Evolutionary conservation across 1,140 invertebrate species (phyloP).

Genomic region (Drosophila sucinea): DNA sequence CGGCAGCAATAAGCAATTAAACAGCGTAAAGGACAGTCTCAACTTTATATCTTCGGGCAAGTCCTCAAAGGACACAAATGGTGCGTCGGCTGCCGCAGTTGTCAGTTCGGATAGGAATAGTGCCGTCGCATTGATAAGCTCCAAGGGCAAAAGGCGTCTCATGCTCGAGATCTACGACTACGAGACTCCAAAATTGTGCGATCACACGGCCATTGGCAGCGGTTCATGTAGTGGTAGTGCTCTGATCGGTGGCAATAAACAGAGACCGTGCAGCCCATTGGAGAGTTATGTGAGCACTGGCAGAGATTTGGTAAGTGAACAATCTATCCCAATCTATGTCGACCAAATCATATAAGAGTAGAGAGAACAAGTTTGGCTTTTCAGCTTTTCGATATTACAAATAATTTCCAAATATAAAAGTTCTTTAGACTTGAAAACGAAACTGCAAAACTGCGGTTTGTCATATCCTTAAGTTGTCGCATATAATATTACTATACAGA

Average conservation of each 20-base stretch:
- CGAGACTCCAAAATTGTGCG: constrained; percentile 90
- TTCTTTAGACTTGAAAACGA: too few relatives aligned
- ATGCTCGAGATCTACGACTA: constrained; percentile 88
- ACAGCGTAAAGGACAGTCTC: constrained; percentile 72
- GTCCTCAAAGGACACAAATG: constrained; percentile 39
- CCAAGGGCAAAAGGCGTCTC: constrained; percentile 74
- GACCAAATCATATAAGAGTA: not conserved
- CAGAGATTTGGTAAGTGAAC: constrained; percentile 84
- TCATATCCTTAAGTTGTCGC: too few relatives aligned
- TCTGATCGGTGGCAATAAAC: constrained; percentile 82
- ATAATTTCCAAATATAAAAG: too few relatives aligned
- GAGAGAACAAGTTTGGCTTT: too few relatives aligned
- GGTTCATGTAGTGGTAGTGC: constrained; percentile 85
- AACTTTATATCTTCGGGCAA: constrained; percentile 71
- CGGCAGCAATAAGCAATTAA: constrained; percentile 44
- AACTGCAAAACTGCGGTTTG: too few relatives aligned
- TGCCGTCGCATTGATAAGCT: constrained; percentile 70
- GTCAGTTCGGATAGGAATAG: constrained; percentile 57
- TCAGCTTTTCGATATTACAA: too few relatives aligned
- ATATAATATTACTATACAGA: too few relatives aligned
- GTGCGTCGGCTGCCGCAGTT: constrained; percentile 55
- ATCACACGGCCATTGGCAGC: constrained; percentile 90
- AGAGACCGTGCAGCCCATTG: constrained; percentile 89
- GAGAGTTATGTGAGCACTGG: constrained; percentile 92
- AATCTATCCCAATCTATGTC: not conserved